Evolutionary conservation across 1,140 invertebrate genomes (phyloP), one percentile per base, ranked within the genome.

Genomic region (Pachyrhynchus sulphureomaculatus): DNA sequence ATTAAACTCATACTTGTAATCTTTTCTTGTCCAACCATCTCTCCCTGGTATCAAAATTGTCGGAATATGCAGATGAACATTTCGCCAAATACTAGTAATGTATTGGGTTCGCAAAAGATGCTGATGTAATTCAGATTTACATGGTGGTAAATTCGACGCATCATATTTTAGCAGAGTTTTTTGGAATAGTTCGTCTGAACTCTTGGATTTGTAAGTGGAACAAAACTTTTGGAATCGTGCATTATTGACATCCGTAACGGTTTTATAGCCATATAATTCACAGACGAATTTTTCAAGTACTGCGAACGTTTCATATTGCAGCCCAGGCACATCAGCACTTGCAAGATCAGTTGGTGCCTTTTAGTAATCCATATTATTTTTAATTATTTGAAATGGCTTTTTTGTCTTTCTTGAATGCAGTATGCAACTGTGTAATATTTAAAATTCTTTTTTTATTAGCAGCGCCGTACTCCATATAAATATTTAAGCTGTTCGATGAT

Each of bases 51-150:
- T 5, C 34, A 53, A 53, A 53, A 32, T 53, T 18, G 13, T 53
- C 18, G 49, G 33, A 20, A 37, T 18, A 53, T 17, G 23, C 18
- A 53, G 37, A 37, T 53, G 29, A 2, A 32, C 49, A 39, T 53
- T 53, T 18, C 34, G 49, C 49, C 33, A 34, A 37, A 53, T 53
- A 15, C 34, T 53, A 23, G 21, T 48, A 12, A 48, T 48, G 13
- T 48, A 48, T 48, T 48, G 45, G 26, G 26, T 48, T n/a, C 45
- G 45, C 17, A 48, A 23, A 9, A 48, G 45, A 12, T 48, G 45
- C 21, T 37, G 34, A 5, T 45, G 4, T 21, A 45, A 45, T 21
- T 45, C 42, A 4, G 20, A 3, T 17, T 45, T 45, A 17, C 23
- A 45, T 4, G 42, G 42, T 15, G 4, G 42, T 17, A 45, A 26